Evolutionary conservation across 2,888 invertebrate genomes (phyloP), one percentile per base, ranked within the genome.

Genomic region (Megastigmus dorsalis): DNA sequence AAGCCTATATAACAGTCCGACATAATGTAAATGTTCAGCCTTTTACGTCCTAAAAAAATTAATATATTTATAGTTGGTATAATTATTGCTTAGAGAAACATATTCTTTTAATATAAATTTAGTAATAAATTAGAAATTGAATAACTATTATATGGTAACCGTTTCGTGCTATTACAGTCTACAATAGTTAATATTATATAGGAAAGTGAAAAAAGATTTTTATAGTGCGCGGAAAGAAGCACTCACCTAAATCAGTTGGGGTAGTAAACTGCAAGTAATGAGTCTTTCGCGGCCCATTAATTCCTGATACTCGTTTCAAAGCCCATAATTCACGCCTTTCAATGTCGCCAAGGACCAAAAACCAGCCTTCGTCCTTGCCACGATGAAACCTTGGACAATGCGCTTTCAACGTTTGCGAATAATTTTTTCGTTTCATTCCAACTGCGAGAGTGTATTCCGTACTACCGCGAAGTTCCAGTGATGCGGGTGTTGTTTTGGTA

Each of bases 321-420:
- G 97, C 96, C 77, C 94, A 88, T 38, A 98, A 89, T 82, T 97
- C 95, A 26, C 91, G 90, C 0, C 89, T 89, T 65, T 92, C 92
- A 23, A 92, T 88, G 26, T 92, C 92, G 1, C 97, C 98, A 7
- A 99, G 89, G 0, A 97, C 91, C 1, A 97, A 85, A 88, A 98
- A 94, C 99, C 99, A 99, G 69, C 97, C 96, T 86, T 98, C 98
- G 84, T 95, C 96, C 89, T 98, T 99, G 41, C 94, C 93, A 86
- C 98, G 97, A 1, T 96, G 93, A 90, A 97, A 99, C 76, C 93
- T 92, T 0, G 96, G 95, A 75, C 96, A 93, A 76, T 93, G 89
- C n/a, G 94, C 95, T 80, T 89, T 89, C 30, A 91, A 91, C 82
- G 89, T 91, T 0, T 89, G 88, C 63, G 90, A 89, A 38, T 89